Evolutionary conservation across 2,113 vertebrate species (phyloP), one percentile per base, ranked within the genome.

Genomic region (Hyla sarda): DNA sequence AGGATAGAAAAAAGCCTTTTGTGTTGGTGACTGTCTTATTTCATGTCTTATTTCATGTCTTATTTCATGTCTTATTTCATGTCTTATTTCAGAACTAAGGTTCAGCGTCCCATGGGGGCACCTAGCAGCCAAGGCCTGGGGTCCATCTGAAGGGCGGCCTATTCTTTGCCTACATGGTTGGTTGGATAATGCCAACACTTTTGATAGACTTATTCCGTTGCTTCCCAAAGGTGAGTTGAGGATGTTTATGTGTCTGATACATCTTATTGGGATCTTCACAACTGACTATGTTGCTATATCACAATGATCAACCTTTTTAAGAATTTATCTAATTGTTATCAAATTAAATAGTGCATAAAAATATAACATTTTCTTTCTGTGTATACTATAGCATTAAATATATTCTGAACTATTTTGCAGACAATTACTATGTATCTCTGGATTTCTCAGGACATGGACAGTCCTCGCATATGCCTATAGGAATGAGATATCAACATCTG

Each of bases 371-470:
- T n/a, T n/a, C n/a, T n/a, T n/a, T n/a, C n/a, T n/a, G n/a, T n/a
- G n/a, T 47, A n/a, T 10, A 73, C 45, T 1, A 47, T 48, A 54
- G 8, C 6, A 77, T 77, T 52, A 17, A 76, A 25, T 56, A 34
- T 11, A 19, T 3, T 2, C 8, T 5, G 54, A 6, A 76, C 32
- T 83, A 34, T 87, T 32, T 87, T 79, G 78, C 91, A 99, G 98
- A 92, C 67, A 94, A 82, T 79, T 91, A 88, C 48, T 98, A 94
- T 0, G 92, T 99, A 52, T 96, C 96, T 10, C 71, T 98, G 90
- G 98, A 98, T 88, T 93, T 98, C 52, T 88, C 94, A 3, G 98
- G 98, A 28, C 97, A 98, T 0, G 97, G 97, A 0, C 87, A 92
- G 17, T 98, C 97, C 0, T 97, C 97, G 10, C 97, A 97, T 88